Conservation (phyloP, 2,888 invertebrate genomes). For the Apodemia zela region DNA sequence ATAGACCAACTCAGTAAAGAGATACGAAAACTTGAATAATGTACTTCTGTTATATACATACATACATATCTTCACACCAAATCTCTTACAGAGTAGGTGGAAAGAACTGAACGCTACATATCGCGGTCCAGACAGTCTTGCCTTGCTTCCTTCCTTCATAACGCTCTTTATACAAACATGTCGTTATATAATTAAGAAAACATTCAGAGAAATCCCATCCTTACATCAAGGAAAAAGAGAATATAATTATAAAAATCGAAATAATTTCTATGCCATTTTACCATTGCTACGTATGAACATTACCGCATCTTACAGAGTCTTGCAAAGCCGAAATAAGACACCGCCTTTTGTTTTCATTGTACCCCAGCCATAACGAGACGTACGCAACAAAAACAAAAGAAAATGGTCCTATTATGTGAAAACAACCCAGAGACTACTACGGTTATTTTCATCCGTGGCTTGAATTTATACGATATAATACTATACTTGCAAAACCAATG, state of each 20-base stretch:
- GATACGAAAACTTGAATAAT: too few relatives aligned
- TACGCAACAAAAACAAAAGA: conserved; percentile 78
- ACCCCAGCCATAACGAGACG: conserved; percentile 69
- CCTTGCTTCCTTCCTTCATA: too few relatives aligned
- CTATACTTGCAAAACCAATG: conserved; percentile 57
- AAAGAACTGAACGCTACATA: too few relatives aligned
- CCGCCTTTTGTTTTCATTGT: conserved; percentile 76
- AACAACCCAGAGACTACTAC: conserved; percentile 74
- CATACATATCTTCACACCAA: too few relatives aligned
- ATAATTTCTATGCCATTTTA: background rate
- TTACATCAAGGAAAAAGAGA: too few relatives aligned
- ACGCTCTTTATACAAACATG: too few relatives aligned
- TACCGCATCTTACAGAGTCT: conserved; percentile 26
- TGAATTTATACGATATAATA: conserved; percentile 77
- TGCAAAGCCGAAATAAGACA: conserved; percentile 66
- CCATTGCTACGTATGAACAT: conserved; percentile 10
- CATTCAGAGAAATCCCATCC: too few relatives aligned
- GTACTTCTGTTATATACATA: too few relatives aligned
- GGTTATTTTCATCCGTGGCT: conserved; percentile 77
- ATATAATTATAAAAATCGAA: background rate
- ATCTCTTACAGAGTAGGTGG: too few relatives aligned
- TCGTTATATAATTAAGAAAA: too few relatives aligned
- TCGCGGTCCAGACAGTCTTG: too few relatives aligned
- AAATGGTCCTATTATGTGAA: conserved; percentile 80
- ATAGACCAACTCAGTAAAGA: too few relatives aligned